Conservation (phyloP, 2,888 invertebrate species). For the Xanthia icteritia region DNA sequence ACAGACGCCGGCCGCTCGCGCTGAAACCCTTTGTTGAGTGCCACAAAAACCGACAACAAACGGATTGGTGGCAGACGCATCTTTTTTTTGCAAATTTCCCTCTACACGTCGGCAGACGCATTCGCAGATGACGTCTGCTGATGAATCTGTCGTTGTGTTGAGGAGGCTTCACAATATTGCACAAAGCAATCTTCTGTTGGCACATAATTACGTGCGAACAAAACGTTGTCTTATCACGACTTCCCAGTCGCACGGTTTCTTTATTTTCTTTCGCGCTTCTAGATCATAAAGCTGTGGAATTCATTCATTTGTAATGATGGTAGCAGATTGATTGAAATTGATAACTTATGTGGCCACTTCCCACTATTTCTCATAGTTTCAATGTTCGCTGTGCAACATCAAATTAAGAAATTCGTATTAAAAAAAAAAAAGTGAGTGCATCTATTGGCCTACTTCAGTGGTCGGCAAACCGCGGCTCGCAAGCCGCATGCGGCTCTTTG, state of each 20-base stretch:
- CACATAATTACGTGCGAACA: constrained; percentile 35
- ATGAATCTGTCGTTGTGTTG: no score
- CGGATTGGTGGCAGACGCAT: no score
- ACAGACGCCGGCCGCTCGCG: no score
- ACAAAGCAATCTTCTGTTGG: constrained; percentile 34
- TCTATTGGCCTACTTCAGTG: no score
- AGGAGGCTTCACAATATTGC: constrained; percentile 35
- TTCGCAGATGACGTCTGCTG: no score
- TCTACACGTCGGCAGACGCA: no score
- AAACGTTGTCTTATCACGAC: constrained; percentile 45
- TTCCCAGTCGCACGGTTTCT: constrained; percentile 48
- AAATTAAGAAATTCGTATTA: neutral
- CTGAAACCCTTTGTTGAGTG: no score
- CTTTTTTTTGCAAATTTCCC: no score
- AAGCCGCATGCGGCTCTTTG: no score
- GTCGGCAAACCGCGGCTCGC: no score
- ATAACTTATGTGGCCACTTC: neutral
- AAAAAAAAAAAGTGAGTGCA: no score
- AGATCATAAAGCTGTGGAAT: neutral
- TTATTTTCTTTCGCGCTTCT: constrained; percentile 26
- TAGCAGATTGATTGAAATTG: neutral
- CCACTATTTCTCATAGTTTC: neutral
- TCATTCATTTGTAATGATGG: neutral
- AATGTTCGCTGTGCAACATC: neutral
- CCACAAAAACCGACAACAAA: no score